Evolutionary conservation across 2,113 vertebrate genomes (phyloP).

Genomic region (Etheostoma spectabile): DNA sequence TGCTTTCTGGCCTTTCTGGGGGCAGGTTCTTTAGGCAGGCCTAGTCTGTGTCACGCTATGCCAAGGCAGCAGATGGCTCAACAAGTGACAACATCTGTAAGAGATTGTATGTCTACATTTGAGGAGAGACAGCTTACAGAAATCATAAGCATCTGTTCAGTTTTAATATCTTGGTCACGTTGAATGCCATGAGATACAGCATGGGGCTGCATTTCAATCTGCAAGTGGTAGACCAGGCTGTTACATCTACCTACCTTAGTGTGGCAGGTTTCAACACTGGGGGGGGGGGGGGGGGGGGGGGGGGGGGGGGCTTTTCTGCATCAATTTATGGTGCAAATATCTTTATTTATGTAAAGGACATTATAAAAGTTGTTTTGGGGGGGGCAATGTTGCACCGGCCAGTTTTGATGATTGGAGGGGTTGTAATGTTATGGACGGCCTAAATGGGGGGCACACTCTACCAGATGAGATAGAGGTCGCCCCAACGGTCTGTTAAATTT

Average conservation of each 20-base stretch:
- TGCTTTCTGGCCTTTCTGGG: slow-evolving; percentile 7
- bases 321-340: too few relatives aligned
- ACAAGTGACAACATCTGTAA: slow-evolving; percentile 26
- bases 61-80: slow-evolving; percentile 33
- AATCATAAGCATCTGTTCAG: not conserved
- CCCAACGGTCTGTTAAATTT: too few relatives aligned
- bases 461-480: too few relatives aligned
- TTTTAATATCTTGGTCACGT: not conserved
- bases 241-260: not conserved
- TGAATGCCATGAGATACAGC: not conserved
- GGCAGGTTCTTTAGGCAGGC: not conserved
- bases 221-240: not conserved
- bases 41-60: not conserved
- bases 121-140: not conserved
- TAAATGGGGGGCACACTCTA: too few relatives aligned
- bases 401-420: too few relatives aligned
- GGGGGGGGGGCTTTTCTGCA: too few relatives aligned
- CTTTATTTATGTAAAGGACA: too few relatives aligned
- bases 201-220: not conserved
- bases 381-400: too few relatives aligned
- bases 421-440: too few relatives aligned
- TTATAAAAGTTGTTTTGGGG: too few relatives aligned
- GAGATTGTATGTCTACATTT: not conserved
- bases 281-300: too few relatives aligned
- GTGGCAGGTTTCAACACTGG: not conserved